These are phyloP conservation scores for Ceyx erithaca DNA, from an alignment of 2,797 vertebrate species.

Conservation along the genomic window DNA sequence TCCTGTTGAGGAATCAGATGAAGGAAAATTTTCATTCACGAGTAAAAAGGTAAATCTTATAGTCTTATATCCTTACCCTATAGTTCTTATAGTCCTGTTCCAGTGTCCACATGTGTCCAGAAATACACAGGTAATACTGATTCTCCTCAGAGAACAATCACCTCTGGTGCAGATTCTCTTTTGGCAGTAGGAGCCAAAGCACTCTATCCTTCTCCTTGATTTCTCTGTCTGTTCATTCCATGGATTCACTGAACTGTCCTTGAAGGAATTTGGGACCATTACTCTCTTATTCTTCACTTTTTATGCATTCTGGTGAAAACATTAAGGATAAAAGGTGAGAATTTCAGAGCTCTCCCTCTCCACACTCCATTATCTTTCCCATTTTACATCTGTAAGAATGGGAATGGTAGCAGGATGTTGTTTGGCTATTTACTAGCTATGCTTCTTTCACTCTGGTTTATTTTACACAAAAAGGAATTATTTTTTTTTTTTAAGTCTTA, in stretches of 20 bases:
- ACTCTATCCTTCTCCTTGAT: not conserved
- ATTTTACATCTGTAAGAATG: not conserved
- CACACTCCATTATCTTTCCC: not conserved
- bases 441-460: not conserved
- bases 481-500: not conserved
- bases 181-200: not conserved
- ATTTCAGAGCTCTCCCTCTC: not conserved
- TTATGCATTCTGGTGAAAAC: not conserved
- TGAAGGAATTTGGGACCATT: not conserved
- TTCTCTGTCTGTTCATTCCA: not conserved
- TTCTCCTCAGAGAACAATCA: not conserved
- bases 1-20: constrained; percentile 35
- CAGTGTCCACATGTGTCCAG: not conserved
- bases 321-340: not conserved
- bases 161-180: not conserved
- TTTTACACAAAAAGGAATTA: not conserved
- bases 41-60: constrained; percentile 74
- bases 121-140: not conserved
- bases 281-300: not conserved
- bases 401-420: not conserved
- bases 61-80: too few relatives aligned
- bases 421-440: not conserved
- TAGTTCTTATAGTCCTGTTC: not conserved
- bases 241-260: not conserved
- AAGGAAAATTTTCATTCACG: constrained; percentile 70